Evolutionary conservation across 2,113 vertebrate species (phyloP).

Genomic region (Micronisus gabar): DNA sequence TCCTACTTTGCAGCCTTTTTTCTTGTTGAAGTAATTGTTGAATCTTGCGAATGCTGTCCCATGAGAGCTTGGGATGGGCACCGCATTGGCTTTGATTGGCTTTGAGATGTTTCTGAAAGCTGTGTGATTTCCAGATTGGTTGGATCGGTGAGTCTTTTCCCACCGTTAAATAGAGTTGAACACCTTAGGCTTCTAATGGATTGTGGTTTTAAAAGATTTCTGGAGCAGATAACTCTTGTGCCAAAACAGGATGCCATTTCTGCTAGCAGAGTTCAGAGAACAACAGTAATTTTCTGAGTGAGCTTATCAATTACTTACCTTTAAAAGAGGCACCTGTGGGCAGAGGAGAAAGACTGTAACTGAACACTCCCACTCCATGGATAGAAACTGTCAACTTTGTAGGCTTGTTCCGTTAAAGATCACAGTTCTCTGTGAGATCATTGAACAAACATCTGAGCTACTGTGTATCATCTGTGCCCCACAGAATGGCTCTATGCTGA

Average conservation of each 20-base stretch:
- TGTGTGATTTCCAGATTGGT: background rate
- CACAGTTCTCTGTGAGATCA: background rate
- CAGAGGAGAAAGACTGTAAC: background rate
- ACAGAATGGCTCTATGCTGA: background rate
- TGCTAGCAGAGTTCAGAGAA: background rate
- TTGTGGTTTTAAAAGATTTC: background rate
- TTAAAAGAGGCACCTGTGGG: background rate
- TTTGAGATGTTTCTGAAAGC: background rate
- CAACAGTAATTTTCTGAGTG: background rate
- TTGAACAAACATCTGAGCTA: background rate
- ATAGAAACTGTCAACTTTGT: background rate
- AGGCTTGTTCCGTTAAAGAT: slow-evolving; percentile 14
- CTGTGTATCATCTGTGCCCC: background rate
- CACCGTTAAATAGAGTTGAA: background rate
- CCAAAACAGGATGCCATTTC: background rate
- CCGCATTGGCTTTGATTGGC: no score
- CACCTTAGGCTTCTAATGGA: background rate
- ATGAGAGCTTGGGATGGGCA: background rate
- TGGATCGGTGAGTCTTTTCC: background rate
- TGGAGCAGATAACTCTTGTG: background rate
- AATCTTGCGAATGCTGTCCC: background rate
- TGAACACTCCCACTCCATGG: background rate
- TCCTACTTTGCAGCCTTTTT: background rate
- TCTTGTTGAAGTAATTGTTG: background rate
- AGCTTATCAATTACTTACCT: background rate